A percentile compares a stretch with the other conserved stretches of the same genome.
phyloP scores from a whole-genome alignment of 2,113 vertebrate species.

The Carassius auratus region DNA sequence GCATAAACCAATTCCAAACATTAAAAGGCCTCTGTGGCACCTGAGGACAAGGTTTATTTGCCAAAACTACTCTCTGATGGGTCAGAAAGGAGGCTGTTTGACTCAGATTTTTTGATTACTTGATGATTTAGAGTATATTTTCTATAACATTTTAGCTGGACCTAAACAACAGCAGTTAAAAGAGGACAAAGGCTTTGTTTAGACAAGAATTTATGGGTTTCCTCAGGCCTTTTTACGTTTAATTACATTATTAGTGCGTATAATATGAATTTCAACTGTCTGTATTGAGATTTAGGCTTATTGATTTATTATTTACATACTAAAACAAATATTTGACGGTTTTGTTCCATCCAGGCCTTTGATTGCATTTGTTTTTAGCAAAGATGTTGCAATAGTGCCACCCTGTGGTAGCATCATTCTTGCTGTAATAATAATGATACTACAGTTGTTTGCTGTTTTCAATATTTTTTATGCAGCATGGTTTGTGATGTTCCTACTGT shows the following conservation, averaged over 20 bases:
- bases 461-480: too few species aligned
- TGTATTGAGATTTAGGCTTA: background rate
- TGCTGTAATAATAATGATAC: background rate
- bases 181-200: slow-evolving; percentile 52
- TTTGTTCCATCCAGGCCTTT: background rate
- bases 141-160: slow-evolving; percentile 48
- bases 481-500: background rate
- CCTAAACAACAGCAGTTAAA: slow-evolving; percentile 55
- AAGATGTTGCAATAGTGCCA: slow-evolving; percentile 63
- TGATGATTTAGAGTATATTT: slow-evolving; percentile 59
- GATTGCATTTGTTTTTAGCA: slow-evolving; percentile 22
- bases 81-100: slow-evolving; percentile 44
- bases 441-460: background rate
- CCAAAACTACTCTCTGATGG: slow-evolving; percentile 74
- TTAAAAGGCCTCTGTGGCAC: slow-evolving; percentile 59
- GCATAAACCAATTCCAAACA: slow-evolving; percentile 69
- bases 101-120: slow-evolving; percentile 58
- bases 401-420: slow-evolving; percentile 61
- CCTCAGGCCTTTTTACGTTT: slow-evolving; percentile 15
- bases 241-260: slow-evolving; percentile 23
- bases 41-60: slow-evolving; percentile 71
- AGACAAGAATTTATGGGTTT: slow-evolving; percentile 45
- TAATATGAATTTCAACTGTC: background rate
- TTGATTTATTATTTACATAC: background rate
- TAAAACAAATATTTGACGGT: background rate